A percentile compares a stretch with the other conserved stretches of the same genome.
Conservation (phyloP, 2,888 invertebrate species). For the Minunthozetes semirufus region DNA sequence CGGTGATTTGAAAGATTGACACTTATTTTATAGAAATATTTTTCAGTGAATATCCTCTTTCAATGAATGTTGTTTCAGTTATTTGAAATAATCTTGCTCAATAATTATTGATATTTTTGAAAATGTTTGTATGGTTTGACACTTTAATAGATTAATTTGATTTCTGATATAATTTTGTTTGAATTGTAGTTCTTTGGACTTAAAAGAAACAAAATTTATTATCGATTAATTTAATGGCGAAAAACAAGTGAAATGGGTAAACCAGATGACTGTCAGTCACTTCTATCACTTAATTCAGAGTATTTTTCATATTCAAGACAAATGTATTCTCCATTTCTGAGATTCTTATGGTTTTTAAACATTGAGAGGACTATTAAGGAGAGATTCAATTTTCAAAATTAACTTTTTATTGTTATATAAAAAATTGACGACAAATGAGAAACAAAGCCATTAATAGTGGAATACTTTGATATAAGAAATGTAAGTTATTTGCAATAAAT, state of each 20-base stretch:
- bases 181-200: too few species aligned
- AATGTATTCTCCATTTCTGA: not conserved
- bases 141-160: too few species aligned
- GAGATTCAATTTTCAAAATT: slow-evolving; percentile 11
- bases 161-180: too few species aligned
- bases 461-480: not conserved
- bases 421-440: slow-evolving; percentile 22
- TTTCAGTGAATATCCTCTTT: too few species aligned
- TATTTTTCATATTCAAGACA: not conserved
- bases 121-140: too few species aligned
- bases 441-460: slow-evolving; percentile 22
- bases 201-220: too few species aligned
- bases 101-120: too few species aligned
- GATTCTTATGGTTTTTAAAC: not conserved
- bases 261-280: not conserved
- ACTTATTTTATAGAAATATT: too few species aligned
- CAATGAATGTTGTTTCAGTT: too few species aligned
- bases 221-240: too few species aligned
- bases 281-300: not conserved
- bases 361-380: not conserved
- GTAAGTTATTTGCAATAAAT: slow-evolving; percentile 1
- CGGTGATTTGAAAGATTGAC: too few species aligned
- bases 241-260: not conserved
- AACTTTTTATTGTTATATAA: slow-evolving; percentile 14
- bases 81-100: too few species aligned